Evolutionary conservation across 2,113 vertebrate genomes (phyloP).

Genomic region (Catharus bicknelli): DNA sequence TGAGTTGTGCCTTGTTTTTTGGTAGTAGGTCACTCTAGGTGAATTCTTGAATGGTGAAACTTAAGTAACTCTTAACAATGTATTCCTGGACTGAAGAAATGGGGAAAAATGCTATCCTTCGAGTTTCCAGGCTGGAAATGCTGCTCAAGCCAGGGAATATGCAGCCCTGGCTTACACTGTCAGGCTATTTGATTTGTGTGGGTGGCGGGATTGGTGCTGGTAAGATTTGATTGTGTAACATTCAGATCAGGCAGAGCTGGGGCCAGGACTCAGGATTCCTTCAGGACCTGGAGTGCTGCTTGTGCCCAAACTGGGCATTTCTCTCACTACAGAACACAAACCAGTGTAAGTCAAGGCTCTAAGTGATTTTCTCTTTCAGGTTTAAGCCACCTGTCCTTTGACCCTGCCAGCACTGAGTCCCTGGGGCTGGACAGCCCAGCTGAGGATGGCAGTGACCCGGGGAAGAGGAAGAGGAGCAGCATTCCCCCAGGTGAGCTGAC

Average conservation of each 20-base stretch:
- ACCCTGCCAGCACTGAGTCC: slow-evolving; percentile 80
- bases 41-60: neutral
- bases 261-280: neutral
- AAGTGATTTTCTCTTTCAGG: slow-evolving; percentile 72
- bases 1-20: neutral
- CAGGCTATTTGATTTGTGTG: neutral
- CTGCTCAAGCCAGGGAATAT: neutral
- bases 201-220: neutral
- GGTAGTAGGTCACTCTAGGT: neutral
- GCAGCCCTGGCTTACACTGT: neutral
- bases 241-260: neutral
- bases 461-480: slow-evolving; percentile 84
- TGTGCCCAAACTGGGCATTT: neutral
- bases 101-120: neutral
- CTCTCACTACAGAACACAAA: neutral
- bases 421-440: slow-evolving; percentile 83
- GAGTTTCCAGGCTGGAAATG: neutral
- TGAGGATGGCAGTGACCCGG: slow-evolving; percentile 81
- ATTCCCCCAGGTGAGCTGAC: slow-evolving; percentile 80
- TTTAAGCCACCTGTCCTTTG: slow-evolving; percentile 86
- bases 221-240: neutral
- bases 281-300: neutral
- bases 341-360: neutral
- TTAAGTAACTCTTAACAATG: neutral
- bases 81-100: neutral